Percentiles rank a stretch among this genome's conserved stretches.
phyloP scores from a whole-genome alignment of 2,888 invertebrate genomes.

The Abscondita cerata region DNA sequence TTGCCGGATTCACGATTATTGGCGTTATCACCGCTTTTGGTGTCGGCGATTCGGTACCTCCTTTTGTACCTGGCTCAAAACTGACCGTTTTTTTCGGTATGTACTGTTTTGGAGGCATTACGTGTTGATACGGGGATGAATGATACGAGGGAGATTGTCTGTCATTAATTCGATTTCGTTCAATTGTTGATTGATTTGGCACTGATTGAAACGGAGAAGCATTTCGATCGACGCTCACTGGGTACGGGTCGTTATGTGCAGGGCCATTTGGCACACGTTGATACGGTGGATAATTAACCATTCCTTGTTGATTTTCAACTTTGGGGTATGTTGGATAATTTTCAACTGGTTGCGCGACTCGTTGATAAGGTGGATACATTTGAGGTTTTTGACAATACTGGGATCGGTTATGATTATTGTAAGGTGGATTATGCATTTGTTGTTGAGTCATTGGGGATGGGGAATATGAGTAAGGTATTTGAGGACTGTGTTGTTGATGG shows the following conservation, averaged over 20 bases:
- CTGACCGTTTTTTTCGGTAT: conserved; percentile 72
- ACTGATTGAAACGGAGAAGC: conserved; percentile 49
- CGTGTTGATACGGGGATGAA: conserved; percentile 68
- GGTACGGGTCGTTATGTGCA: conserved; percentile 42
- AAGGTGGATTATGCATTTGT: conserved; percentile 15
- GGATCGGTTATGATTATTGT: conserved; percentile 16
- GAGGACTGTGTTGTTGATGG: conserved; percentile 38
- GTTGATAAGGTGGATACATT: conserved; percentile 35
- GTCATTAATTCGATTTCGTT: conserved; percentile 42
- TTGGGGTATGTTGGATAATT: conserved; percentile 21
- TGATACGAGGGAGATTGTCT: conserved; percentile 57
- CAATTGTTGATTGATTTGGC: conserved; percentile 30
- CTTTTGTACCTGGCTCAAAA: conserved; percentile 77
- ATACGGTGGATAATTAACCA: conserved; percentile 34
- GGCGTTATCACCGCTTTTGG: conserved; percentile 56
- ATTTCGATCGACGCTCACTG: conserved; percentile 44
- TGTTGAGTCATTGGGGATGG: conserved; percentile 51
- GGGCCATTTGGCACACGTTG: conserved; percentile 38
- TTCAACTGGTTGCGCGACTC: conserved; percentile 21
- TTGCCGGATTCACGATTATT: conserved; percentile 51
- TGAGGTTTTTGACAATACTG: conserved; percentile 21
- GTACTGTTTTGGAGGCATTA: conserved; percentile 65
- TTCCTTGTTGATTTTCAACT: conserved; percentile 15
- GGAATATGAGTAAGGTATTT: conserved; percentile 46
- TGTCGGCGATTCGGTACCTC: conserved; percentile 56